These are phyloP conservation scores for Helicolenus hilgendorfi DNA, from an alignment of 2,797 vertebrate species.

Conservation along the genomic window DNA sequence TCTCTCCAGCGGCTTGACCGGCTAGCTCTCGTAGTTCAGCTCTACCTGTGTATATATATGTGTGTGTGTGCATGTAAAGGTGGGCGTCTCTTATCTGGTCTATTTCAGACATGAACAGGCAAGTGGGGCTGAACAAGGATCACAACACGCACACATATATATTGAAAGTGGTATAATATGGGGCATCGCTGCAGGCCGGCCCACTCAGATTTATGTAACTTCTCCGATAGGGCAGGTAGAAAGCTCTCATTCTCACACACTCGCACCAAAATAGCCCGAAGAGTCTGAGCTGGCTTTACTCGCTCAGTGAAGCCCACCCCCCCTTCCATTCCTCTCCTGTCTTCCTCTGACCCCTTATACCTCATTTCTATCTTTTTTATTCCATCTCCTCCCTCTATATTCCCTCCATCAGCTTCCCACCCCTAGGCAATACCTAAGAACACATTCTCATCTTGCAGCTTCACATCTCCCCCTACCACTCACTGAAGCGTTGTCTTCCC, in stretches of 20 bases:
- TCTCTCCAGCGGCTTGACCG: conserved; percentile 33
- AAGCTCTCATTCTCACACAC: conserved; percentile 41
- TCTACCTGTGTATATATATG: neutral
- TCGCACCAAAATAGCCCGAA: conserved; percentile 66
- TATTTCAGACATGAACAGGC: conserved; percentile 72
- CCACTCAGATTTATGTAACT: conserved; percentile 86
- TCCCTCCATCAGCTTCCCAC: conserved; percentile 47
- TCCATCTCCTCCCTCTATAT: conserved; percentile 54
- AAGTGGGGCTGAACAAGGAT: conserved; percentile 57
- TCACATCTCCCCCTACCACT: conserved; percentile 50
- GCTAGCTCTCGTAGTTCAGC: conserved; percentile 38
- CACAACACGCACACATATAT: conserved; percentile 47
- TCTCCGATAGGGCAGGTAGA: conserved; percentile 77
- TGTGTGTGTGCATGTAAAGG: conserved; percentile 40
- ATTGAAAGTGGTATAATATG: conserved; percentile 63
- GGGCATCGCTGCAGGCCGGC: conserved; percentile 76
- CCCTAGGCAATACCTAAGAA: conserved; percentile 69
- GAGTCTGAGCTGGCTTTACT: conserved; percentile 60
- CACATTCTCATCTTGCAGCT: conserved; percentile 66
- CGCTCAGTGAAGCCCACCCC: conserved; percentile 41
- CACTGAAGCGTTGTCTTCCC: conserved; percentile 52
- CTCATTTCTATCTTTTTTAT: conserved; percentile 71
- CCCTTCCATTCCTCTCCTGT: conserved; percentile 3
- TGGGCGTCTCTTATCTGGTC: conserved; percentile 69
- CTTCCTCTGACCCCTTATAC: conserved; percentile 67